A percentile compares a stretch with the other conserved stretches of the same genome.
phyloP scores from a whole-genome alignment of 2,888 invertebrate genomes.

The Cantharis nigra region DNA sequence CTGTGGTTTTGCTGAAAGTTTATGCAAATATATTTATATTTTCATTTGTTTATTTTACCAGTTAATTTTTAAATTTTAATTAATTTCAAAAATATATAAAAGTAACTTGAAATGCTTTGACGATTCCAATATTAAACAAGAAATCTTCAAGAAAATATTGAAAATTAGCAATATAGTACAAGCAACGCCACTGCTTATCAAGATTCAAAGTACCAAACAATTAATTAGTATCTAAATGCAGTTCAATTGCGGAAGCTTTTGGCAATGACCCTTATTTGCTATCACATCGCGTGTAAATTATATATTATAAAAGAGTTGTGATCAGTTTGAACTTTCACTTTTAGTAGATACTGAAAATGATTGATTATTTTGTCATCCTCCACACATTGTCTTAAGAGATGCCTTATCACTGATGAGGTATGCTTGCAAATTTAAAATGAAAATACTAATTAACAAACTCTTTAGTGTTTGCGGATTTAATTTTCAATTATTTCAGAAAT shows the following conservation, averaged over 20 bases:
- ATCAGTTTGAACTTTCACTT: neutral
- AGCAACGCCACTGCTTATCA: neutral
- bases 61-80: too few relatives aligned
- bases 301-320: neutral
- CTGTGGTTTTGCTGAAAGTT: too few relatives aligned
- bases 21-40: too few relatives aligned
- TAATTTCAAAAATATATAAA: too few relatives aligned
- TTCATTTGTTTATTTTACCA: too few relatives aligned
- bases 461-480: too few relatives aligned
- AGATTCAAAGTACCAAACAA: neutral
- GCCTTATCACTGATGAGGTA: too few relatives aligned
- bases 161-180: neutral
- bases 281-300: slow-evolving; percentile 3
- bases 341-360: neutral
- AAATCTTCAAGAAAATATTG: neutral
- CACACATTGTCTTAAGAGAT: neutral
- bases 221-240: neutral
- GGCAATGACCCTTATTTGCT: neutral
- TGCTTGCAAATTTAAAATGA: too few relatives aligned
- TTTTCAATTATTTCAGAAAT: too few relatives aligned
- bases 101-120: neutral
- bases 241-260: slow-evolving; percentile 2
- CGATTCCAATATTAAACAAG: neutral
- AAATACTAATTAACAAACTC: too few relatives aligned
- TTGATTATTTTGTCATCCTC: neutral